These are phyloP conservation scores for Melikaiella ostensackeni DNA, from an alignment of 2,888 invertebrate species.

Conservation along the genomic window DNA sequence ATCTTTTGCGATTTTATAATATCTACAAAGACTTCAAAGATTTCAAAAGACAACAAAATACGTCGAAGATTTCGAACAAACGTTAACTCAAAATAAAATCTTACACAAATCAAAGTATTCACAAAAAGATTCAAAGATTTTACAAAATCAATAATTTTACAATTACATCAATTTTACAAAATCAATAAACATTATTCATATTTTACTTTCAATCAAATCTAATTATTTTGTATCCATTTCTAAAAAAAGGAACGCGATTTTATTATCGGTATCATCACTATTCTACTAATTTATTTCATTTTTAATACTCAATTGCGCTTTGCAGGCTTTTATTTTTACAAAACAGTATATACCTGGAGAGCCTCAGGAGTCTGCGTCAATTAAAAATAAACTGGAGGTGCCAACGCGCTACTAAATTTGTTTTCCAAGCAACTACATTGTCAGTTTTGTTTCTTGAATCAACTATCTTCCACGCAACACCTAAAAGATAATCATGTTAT, in stretches of 20 bases:
- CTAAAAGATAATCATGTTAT: conserved; percentile 75
- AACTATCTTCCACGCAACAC: conserved; percentile 71
- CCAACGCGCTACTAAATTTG: conserved; percentile 23
- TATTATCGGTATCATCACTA: neutral
- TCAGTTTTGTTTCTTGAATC: conserved; percentile 34
- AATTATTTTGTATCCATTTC: neutral
- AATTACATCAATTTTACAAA: too few relatives aligned
- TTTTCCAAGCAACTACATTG: conserved; percentile 10
- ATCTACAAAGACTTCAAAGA: too few relatives aligned
- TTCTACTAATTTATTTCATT: neutral
- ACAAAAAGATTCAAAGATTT: too few relatives aligned
- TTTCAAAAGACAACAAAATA: too few relatives aligned
- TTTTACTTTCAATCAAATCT: neutral
- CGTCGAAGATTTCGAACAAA: too few relatives aligned
- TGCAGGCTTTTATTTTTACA: conserved; percentile 46
- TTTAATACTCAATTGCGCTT: neutral
- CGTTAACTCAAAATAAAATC: too few relatives aligned
- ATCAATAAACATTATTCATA: neutral
- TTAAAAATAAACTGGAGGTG: conserved; percentile 39
- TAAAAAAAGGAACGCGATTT: neutral
- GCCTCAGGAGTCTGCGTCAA: conserved; percentile 46
- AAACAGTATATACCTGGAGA: conserved; percentile 8
- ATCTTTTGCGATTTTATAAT: too few relatives aligned
- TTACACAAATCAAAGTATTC: too few relatives aligned
- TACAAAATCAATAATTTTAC: too few relatives aligned